These are phyloP conservation scores for Andrena hattorfiana DNA, from an alignment of 2,888 invertebrate species.

Conservation along the genomic window DNA sequence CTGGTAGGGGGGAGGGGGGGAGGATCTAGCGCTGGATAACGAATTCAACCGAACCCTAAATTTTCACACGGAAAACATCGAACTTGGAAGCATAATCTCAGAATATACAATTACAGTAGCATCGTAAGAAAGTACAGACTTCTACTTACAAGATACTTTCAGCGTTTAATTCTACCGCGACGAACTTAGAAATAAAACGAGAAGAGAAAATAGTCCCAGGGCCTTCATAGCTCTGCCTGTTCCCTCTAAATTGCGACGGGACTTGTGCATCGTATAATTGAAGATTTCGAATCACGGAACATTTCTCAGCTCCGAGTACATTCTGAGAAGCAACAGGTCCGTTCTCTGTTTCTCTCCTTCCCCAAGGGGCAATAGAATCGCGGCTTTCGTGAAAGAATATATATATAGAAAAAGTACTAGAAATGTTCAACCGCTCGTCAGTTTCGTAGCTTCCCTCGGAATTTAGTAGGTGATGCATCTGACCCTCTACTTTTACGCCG, in stretches of 20 bases:
- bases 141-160: conserved; percentile 74
- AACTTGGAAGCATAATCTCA: conserved; percentile 61
- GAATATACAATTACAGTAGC: conserved; percentile 59
- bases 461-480: conserved; percentile 21
- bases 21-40: conserved; percentile 54
- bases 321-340: conserved; percentile 9
- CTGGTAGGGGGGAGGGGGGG: conserved; percentile 56
- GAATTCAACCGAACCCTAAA: conserved; percentile 49
- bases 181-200: conserved; percentile 39
- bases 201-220: conserved; percentile 47
- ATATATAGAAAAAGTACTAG: conserved; percentile 47
- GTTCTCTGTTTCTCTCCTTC: neutral
- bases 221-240: conserved; percentile 64
- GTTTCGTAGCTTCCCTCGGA: conserved; percentile 15
- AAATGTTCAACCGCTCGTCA: conserved; percentile 23
- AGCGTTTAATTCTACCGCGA: conserved; percentile 63
- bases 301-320: conserved; percentile 2
- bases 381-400: conserved; percentile 29
- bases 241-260: conserved; percentile 54
- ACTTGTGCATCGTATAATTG: conserved; percentile 24
- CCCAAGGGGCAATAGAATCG: conserved; percentile 2
- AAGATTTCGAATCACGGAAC: conserved; percentile 16
- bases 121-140: conserved; percentile 59
- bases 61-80: conserved; percentile 45
- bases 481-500: conserved; percentile 37